These are phyloP conservation scores for Cyclophora albipunctata DNA, from an alignment of 2,888 invertebrate species.

Conservation along the genomic window DNA sequence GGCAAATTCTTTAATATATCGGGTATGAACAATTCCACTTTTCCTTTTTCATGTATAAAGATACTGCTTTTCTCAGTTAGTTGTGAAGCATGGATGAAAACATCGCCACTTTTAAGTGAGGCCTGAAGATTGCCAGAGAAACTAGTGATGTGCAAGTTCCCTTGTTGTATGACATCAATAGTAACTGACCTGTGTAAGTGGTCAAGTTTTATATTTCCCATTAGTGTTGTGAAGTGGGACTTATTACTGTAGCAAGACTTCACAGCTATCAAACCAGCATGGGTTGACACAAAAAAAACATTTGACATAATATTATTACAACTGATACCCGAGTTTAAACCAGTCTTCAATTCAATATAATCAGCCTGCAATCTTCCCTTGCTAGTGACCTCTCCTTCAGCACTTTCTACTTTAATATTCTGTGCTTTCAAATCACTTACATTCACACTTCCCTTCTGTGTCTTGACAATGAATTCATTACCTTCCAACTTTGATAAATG, in stretches of 20 bases:
- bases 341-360: constrained; percentile 61
- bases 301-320: constrained; percentile 68
- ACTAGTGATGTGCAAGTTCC: constrained; percentile 60
- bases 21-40: constrained; percentile 60
- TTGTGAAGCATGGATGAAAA: constrained; percentile 61
- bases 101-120: constrained; percentile 65
- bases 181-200: constrained; percentile 56
- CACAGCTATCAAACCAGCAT: constrained; percentile 57
- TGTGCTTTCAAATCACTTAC: constrained; percentile 57
- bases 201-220: constrained; percentile 58
- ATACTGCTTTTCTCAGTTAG: constrained; percentile 65
- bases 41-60: constrained; percentile 69
- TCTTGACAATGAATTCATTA: constrained; percentile 61
- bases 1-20: constrained; percentile 61
- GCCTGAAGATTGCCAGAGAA: constrained; percentile 64
- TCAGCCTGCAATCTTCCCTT: constrained; percentile 56
- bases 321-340: constrained; percentile 45
- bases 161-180: constrained; percentile 66
- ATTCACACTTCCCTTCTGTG: constrained; percentile 55
- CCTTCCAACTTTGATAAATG: constrained; percentile 59
- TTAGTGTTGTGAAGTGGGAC: constrained; percentile 63
- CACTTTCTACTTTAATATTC: constrained; percentile 56
- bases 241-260: constrained; percentile 68
- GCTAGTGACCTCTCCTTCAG: constrained; percentile 47
- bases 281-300: constrained; percentile 48